A percentile compares a stretch with the other conserved stretches of the same genome.
Conservation (phyloP, 30 jellyfish, hydroid and myxozoan genomes). For the Hydractinia symbiolongicarpus region DNA sequence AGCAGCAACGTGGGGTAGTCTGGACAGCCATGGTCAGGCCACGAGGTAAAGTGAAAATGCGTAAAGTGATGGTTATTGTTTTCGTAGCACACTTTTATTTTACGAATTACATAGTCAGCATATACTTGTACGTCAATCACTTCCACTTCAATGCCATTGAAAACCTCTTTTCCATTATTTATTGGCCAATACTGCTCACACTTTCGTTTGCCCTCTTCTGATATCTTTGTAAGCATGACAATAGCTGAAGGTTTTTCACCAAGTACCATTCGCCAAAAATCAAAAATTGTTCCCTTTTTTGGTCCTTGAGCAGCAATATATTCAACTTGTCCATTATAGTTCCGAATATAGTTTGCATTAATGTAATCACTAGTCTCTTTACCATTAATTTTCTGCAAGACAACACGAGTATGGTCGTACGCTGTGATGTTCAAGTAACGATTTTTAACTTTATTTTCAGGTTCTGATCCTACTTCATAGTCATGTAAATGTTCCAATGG, state of each 20-base stretch:
- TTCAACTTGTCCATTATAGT: neutral
- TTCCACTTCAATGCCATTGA: constrained; percentile 64
- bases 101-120: constrained; percentile 73
- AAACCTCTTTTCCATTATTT: constrained; percentile 48
- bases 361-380: constrained; percentile 13
- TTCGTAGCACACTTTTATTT: constrained; percentile 31
- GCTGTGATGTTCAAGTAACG: constrained; percentile 21
- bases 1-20: constrained; percentile 77
- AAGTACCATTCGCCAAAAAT: constrained; percentile 27
- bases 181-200: constrained; percentile 87
- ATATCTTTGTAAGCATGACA: constrained; percentile 21
- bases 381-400: neutral
- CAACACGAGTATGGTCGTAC: constrained; percentile 25
- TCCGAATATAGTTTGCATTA: constrained; percentile 25
- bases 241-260: constrained; percentile 18
- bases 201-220: constrained; percentile 33
- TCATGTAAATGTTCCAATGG: constrained; percentile 10
- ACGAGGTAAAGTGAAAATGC: constrained; percentile 76
- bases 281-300: constrained; percentile 18
- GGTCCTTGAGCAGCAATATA: constrained; percentile 38
- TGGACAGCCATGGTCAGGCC: constrained; percentile 98
- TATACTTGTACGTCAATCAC: constrained; percentile 46
- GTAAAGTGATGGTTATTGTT: neutral
- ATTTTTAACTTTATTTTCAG: neutral
- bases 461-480: constrained; percentile 1